Base-by-base conservation (phyloP, 2,888 invertebrate species). In the Congeria kusceri region DNA sequence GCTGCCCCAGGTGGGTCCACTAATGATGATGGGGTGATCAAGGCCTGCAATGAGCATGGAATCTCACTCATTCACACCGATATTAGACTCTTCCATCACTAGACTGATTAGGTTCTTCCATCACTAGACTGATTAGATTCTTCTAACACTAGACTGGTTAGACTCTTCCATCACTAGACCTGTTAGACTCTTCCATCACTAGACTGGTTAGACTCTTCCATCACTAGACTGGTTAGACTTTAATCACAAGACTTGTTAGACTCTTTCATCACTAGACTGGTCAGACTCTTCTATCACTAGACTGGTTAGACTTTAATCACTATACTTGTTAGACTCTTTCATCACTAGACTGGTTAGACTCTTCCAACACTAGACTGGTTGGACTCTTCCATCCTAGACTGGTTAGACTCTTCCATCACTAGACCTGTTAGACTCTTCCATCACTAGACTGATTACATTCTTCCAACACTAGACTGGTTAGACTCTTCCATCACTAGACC, bases 1-100 rank as follows among this genome's bases (percentile, higher is more conserved):
- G 98, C 96, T 68, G 97, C 98, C 92, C 99, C 99, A 15, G 95
- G 97, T 0, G 99, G 99, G 13, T 99, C 99, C 0, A 97, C 96
- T 87, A 99, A 98, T 93, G 99, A 99, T 93, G 95, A 95, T 67
- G 96, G 96, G 84, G 97, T 99, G 11, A 96, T 97, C 83, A 95
- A 96, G 62, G 98, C 99, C 20, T 99, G 99, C 93, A 95, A 99
- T 92, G 97, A 98, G 86, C 97, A 98, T 93, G 95, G 95, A 71
- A 97, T 99, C 85, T 95, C 96, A 3, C 94, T 99, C 90, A 96
- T 96, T 5, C 98, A 99, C 93, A 98, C 98, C 23, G 96, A 96
- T 92, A 94, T 98, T 27, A 95, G 99, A 79, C 95, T 99, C 18
- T 99, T 99, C 96, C 99, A 99, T 93, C 99, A 99, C 93, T 32